Base-by-base conservation (phyloP, 2,888 invertebrate genomes). In the Xylota segnis region DNA sequence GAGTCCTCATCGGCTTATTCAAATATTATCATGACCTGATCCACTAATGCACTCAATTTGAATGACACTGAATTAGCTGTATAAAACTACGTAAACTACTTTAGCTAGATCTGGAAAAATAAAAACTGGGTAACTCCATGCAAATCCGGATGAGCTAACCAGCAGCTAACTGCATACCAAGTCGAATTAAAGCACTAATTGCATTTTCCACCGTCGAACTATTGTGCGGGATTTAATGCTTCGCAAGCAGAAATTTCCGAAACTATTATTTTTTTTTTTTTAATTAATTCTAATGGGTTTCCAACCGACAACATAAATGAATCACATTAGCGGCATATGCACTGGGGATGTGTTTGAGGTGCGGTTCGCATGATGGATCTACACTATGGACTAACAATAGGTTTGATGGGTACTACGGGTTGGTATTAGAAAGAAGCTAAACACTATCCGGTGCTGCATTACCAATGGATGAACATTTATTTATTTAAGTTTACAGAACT, bases 281-380 rank as follows among this genome's bases (percentile, higher is more conserved):
- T 61, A 76, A 70, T 82, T 76, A 82, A 76, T 82, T 76, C 54
- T 82, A 82, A 82, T 82, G 82, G 58, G 58, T 82, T 71, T 76
- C 43, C 76, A 65, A 82, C 75, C 75, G 23, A 76, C 82, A 82
- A 82, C 71, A 63, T 71, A 82, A 82, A 76, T 71, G 58, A 76
- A 82, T 82, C 70, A 70, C 76, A 82, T 76, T 82, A 76, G 82
- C 47, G 37, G 66, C 12, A 23, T 18, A 47, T 71, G 18, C 29
- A 10, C n/a, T 18, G 52, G 74, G 16, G 10, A 16, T 61, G 37
- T 14, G 34, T 18, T 34, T 34, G 47, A 65, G 27, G 40, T 68
- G 52, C 14, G 50, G 37, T 32, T 5, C 47, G 14, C 47, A 58
- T 58, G 56, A 37, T 27, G 43, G 43, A 43, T 43, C 14, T 9